Conservation (phyloP, 2,888 invertebrate genomes). For the Melolontha melolontha region DNA sequence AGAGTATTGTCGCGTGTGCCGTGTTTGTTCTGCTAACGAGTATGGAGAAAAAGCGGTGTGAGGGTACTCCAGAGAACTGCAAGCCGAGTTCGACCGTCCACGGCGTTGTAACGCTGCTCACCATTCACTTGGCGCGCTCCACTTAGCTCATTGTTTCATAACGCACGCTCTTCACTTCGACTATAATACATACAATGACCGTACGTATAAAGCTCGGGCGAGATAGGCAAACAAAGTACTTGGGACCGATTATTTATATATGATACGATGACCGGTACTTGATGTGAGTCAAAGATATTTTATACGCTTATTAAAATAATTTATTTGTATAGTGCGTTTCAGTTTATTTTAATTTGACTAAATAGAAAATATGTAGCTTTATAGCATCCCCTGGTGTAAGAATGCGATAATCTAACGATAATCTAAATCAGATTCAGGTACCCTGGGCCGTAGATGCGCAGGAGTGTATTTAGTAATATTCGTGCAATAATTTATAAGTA, state of each 20-base stretch:
- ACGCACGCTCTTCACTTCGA: conserved; percentile 25
- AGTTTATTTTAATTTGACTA: too few relatives aligned
- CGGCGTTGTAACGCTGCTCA: conserved; percentile 2
- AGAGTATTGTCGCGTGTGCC: conserved; percentile 53
- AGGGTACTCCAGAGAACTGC: conserved; percentile 44
- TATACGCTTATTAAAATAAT: too few relatives aligned
- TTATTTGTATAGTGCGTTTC: too few relatives aligned
- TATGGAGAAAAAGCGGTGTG: conserved; percentile 25
- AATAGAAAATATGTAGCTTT: too few relatives aligned
- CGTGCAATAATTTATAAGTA: too few relatives aligned
- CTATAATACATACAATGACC: conserved; percentile 29
- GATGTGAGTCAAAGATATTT: too few relatives aligned
- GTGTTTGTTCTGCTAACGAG: conserved; percentile 55
- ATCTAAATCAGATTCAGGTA: too few relatives aligned
- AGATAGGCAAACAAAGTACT: conserved; percentile 32
- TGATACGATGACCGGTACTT: too few relatives aligned
- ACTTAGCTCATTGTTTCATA: conserved; percentile 31
- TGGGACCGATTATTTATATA: conserved; percentile 15
- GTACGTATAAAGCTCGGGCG: conserved; percentile 19
- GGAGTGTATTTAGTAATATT: too few relatives aligned
- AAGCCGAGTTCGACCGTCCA: conserved; percentile 38
- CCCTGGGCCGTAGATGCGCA: too few relatives aligned
- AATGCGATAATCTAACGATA: too few relatives aligned
- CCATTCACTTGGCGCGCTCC: conserved; percentile 17
- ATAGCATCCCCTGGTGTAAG: too few relatives aligned